Percentiles rank a stretch among this genome's conserved stretches.
phyloP scores from a whole-genome alignment of 2,888 invertebrate genomes.

The Latheticus oryzae region DNA sequence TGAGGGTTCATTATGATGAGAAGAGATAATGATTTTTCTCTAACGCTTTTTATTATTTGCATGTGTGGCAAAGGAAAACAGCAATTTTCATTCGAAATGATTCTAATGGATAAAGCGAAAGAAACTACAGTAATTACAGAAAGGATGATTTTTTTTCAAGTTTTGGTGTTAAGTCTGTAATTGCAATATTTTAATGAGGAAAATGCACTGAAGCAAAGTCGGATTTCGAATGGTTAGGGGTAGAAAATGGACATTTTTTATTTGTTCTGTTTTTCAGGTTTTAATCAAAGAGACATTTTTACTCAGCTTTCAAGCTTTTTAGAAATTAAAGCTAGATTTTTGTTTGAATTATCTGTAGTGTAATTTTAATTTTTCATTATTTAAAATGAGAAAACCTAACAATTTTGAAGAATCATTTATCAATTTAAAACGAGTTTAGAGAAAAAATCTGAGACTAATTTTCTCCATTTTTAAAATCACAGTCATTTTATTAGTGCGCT shows the following conservation, averaged over 20 bases:
- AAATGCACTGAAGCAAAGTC: conserved; percentile 61
- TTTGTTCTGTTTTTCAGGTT: conserved; percentile 14
- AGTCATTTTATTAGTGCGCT: too few species aligned
- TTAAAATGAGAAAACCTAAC: too few species aligned
- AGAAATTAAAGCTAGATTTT: too few species aligned
- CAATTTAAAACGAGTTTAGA: too few species aligned
- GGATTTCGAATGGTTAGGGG: conserved; percentile 16
- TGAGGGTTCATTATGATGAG: conserved; percentile 52
- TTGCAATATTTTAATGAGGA: conserved; percentile 65
- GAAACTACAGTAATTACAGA: background rate
- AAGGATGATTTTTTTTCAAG: conserved; percentile 46
- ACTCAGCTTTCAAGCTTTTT: background rate
- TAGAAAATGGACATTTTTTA: conserved; percentile 30
- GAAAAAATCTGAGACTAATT: too few species aligned
- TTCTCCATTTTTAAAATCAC: too few species aligned
- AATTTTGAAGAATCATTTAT: too few species aligned
- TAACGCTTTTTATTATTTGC: conserved; percentile 33
- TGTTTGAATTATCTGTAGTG: too few species aligned
- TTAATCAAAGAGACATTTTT: conserved; percentile 9
- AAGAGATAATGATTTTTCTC: conserved; percentile 49
- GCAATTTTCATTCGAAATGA: conserved; percentile 44
- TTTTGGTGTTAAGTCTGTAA: conserved; percentile 55
- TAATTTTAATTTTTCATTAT: too few species aligned
- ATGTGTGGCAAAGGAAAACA: conserved; percentile 54
- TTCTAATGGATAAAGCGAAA: conserved; percentile 10